phyloP scores from a whole-genome alignment of 2,113 vertebrate genomes.

The Hyaena hyaena region DNA sequence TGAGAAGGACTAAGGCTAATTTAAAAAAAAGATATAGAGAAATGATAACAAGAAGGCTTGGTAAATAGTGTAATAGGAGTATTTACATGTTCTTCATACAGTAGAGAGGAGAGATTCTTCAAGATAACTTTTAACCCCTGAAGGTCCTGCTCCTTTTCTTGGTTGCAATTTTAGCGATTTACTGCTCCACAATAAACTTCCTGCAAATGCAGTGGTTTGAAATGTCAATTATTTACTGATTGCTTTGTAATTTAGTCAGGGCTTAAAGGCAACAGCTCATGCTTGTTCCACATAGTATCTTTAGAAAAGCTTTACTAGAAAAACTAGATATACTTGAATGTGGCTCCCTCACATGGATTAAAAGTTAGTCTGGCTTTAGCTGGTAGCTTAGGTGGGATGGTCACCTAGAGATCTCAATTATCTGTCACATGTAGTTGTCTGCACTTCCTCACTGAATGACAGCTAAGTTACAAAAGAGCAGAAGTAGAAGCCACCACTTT shows the following conservation, averaged over 20 bases:
- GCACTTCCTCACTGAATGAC: background rate
- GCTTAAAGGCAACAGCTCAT: background rate
- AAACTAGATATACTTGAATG: background rate
- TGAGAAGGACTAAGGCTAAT: background rate
- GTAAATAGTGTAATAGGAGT: background rate
- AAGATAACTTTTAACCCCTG: background rate
- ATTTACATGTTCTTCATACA: background rate
- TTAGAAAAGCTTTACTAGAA: background rate
- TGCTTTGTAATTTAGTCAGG: background rate
- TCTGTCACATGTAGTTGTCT: background rate
- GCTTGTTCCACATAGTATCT: background rate
- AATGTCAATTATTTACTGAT: background rate
- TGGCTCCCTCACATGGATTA: accelerated
- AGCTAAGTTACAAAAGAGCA: background rate
- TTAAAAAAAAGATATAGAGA: background rate
- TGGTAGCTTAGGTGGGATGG: background rate
- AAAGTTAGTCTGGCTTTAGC: background rate
- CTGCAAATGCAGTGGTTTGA: background rate
- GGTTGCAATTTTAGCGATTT: background rate
- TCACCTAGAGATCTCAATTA: accelerated
- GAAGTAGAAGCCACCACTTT: background rate
- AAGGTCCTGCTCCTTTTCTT: background rate
- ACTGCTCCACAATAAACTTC: background rate
- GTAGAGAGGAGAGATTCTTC: background rate
- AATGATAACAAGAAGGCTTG: background rate